Conservation (phyloP, 1,140 invertebrate species). For the Drosophila kanapiae region DNA sequence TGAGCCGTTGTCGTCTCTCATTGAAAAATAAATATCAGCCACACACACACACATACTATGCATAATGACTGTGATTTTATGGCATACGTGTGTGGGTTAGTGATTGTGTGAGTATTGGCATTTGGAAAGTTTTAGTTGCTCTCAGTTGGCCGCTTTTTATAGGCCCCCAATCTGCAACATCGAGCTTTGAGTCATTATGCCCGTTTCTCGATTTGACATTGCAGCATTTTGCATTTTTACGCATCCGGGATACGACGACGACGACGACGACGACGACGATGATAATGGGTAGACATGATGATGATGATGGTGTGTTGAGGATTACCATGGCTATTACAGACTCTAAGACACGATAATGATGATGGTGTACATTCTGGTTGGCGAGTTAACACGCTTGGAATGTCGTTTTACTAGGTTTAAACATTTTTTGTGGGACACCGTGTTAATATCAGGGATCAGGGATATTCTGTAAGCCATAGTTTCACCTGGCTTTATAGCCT, state of each 20-base stretch:
- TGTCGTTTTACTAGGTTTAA: constrained; percentile 6
- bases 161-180: constrained; percentile 48
- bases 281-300: neutral
- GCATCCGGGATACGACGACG: constrained; percentile 55
- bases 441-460: too few relatives aligned
- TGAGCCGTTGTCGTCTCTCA: constrained; percentile 48
- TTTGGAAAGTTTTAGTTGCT: constrained; percentile 66
- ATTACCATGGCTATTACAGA: constrained; percentile 23
- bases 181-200: constrained; percentile 65
- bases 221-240: constrained; percentile 63
- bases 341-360: constrained; percentile 23
- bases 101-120: constrained; percentile 49
- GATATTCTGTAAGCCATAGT: neutral
- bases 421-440: too few relatives aligned
- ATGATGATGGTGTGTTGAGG: constrained; percentile 33
- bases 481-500: neutral
- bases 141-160: constrained; percentile 56
- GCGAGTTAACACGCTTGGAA: too few relatives aligned
- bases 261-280: constrained; percentile 1
- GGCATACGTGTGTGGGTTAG: constrained; percentile 9
- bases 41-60: constrained; percentile 38
- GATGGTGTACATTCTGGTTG: constrained; percentile 26
- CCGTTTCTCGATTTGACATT: constrained; percentile 65
- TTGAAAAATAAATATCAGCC: constrained; percentile 44
- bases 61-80: constrained; percentile 68